Percentiles rank a stretch among this genome's conserved stretches.
Conservation (phyloP, 2,888 invertebrate species). For the Drosophila basisetae region DNA sequence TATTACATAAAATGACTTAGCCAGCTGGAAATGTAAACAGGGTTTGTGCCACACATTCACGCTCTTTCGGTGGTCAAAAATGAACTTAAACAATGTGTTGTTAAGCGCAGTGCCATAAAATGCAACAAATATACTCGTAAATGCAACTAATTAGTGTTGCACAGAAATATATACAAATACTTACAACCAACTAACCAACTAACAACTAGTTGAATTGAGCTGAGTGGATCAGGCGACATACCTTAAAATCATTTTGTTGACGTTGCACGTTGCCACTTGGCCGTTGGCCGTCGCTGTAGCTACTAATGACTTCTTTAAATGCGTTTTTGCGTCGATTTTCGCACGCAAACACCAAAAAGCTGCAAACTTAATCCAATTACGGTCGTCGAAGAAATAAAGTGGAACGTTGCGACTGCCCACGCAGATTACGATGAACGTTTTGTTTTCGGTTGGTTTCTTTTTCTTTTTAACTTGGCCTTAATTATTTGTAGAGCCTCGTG, state of each 20-base stretch:
- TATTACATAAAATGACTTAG: slow-evolving; percentile 56
- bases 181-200: slow-evolving; percentile 11
- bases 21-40: slow-evolving; percentile 16
- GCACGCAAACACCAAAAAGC: slow-evolving; percentile 40
- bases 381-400: slow-evolving; percentile 41
- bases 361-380: slow-evolving; percentile 70
- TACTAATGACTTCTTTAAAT: slow-evolving; percentile 78
- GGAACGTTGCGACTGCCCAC: slow-evolving; percentile 55
- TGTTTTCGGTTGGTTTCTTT: not conserved
- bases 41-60: slow-evolving; percentile 36
- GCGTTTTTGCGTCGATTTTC: slow-evolving; percentile 50
- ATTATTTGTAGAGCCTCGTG: slow-evolving; percentile 43
- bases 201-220: slow-evolving; percentile 8
- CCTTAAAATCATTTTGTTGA: slow-evolving; percentile 83
- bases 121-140: slow-evolving; percentile 25
- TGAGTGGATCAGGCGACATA: slow-evolving; percentile 53
- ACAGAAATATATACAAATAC: slow-evolving; percentile 36
- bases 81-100: slow-evolving; percentile 54
- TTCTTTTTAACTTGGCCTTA: slow-evolving; percentile 55
- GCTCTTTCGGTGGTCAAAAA: slow-evolving; percentile 28
- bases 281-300: slow-evolving; percentile 41
- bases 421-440: slow-evolving; percentile 35
- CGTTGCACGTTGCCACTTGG: slow-evolving; percentile 67
- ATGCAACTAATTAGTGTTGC: slow-evolving; percentile 45
- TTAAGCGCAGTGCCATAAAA: slow-evolving; percentile 25